A percentile compares a stretch with the other conserved stretches of the same genome.
Conservation (phyloP, 2,113 vertebrate genomes). For the Mohoua ochrocephala region DNA sequence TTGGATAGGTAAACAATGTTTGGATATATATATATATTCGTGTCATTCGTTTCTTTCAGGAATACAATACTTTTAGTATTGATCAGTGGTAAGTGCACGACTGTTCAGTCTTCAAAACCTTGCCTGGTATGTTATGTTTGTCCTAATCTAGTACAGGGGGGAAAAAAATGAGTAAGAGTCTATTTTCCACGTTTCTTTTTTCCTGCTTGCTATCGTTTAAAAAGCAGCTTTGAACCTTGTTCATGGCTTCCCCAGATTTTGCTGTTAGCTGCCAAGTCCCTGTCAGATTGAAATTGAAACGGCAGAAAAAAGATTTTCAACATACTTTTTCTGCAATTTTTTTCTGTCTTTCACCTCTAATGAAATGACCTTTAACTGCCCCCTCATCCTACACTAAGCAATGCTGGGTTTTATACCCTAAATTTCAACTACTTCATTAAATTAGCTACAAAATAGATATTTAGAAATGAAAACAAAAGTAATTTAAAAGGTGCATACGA, state of each 20-base stretch:
- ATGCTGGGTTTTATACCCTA: slow-evolving; percentile 43
- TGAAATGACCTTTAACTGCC: slow-evolving; percentile 66
- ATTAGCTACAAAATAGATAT: slow-evolving; percentile 67
- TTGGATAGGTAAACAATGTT: slow-evolving; percentile 13
- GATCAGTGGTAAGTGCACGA: not conserved
- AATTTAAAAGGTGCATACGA: slow-evolving; percentile 44
- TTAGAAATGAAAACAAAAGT: slow-evolving; percentile 58
- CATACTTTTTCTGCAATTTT: slow-evolving; percentile 62
- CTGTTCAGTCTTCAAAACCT: not conserved
- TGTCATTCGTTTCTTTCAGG: slow-evolving; percentile 2
- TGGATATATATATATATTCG: not conserved
- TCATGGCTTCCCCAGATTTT: slow-evolving; percentile 65
- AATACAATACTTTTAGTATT: slow-evolving; percentile 11
- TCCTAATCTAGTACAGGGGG: not conserved
- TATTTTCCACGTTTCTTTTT: slow-evolving; percentile 36
- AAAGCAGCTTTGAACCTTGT: slow-evolving; percentile 62
- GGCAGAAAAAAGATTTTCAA: slow-evolving; percentile 62
- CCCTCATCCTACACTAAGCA: slow-evolving; percentile 60
- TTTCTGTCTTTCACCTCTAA: slow-evolving; percentile 69
- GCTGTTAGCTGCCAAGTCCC: slow-evolving; percentile 67
- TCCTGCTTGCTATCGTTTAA: slow-evolving; percentile 60
- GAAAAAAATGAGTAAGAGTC: not conserved
- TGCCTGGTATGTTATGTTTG: slow-evolving; percentile 9
- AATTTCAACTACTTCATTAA: slow-evolving; percentile 67
- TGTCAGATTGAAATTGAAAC: slow-evolving; percentile 61